Evolutionary conservation across 2,888 invertebrate species (phyloP).

Genomic region (Ormyrus rosae): DNA sequence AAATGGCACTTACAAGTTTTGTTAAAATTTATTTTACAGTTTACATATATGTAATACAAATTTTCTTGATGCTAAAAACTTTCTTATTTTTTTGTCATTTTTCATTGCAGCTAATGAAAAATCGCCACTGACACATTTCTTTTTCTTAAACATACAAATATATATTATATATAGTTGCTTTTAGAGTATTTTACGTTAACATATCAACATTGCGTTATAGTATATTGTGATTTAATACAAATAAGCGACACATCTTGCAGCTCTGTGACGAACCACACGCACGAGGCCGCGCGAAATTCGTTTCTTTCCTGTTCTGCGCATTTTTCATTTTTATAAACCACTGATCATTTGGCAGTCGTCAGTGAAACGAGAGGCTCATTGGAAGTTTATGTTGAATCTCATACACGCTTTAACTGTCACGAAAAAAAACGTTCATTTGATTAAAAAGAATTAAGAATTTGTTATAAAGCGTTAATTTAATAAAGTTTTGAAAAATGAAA

Average conservation of each 20-base stretch:
- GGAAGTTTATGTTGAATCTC: slow-evolving; percentile 11
- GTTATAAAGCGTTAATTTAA: too few relatives aligned
- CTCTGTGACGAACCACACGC: background rate
- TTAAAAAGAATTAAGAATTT: background rate
- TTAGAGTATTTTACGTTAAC: slow-evolving; percentile 38
- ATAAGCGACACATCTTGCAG: slow-evolving; percentile 28
- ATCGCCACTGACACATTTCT: slow-evolving; percentile 18
- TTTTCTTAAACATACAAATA: slow-evolving; percentile 43
- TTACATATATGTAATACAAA: slow-evolving; percentile 16
- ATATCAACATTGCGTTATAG: slow-evolving; percentile 21
- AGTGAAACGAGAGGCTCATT: slow-evolving; percentile 32
- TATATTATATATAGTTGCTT: slow-evolving; percentile 22
- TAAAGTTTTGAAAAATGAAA: too few relatives aligned
- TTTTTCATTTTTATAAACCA: slow-evolving; percentile 14
- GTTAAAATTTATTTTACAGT: slow-evolving; percentile 23
- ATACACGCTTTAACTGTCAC: background rate
- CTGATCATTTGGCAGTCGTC: slow-evolving; percentile 52
- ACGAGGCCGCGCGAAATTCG: slow-evolving; percentile 31
- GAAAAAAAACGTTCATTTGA: slow-evolving; percentile 4
- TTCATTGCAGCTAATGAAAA: slow-evolving; percentile 12
- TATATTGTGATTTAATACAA: slow-evolving; percentile 27
- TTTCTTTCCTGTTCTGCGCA: slow-evolving; percentile 22
- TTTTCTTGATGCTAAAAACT: slow-evolving; percentile 32
- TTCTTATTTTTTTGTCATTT: slow-evolving; percentile 27
- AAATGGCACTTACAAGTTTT: slow-evolving; percentile 15